Percentiles rank a stretch among this genome's conserved stretches.
Conservation (phyloP, 2,888 invertebrate species). For the Lithosia quadra region DNA sequence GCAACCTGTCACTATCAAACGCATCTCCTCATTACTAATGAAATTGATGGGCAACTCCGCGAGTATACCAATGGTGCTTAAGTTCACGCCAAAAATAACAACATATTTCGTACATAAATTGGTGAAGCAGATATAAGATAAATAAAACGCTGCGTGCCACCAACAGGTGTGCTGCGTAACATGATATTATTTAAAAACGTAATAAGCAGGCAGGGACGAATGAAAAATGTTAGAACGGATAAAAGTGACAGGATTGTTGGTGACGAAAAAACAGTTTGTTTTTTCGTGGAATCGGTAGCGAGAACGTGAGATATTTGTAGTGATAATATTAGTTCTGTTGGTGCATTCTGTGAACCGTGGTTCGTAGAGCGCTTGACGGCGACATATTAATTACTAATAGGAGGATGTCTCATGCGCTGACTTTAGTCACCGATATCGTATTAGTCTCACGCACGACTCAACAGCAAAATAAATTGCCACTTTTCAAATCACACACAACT, state of each 20-base stretch:
- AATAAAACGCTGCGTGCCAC: conserved; percentile 38
- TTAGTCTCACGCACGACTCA: conserved; percentile 51
- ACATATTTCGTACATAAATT: conserved; percentile 33
- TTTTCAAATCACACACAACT: background rate
- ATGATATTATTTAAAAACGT: conserved; percentile 61
- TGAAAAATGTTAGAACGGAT: conserved; percentile 67
- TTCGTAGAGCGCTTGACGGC: conserved; percentile 61
- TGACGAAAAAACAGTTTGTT: conserved; percentile 60
- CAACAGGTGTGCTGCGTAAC: conserved; percentile 71
- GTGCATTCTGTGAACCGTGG: conserved; percentile 71
- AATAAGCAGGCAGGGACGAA: conserved; percentile 53
- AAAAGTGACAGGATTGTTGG: conserved; percentile 66
- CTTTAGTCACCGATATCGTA: conserved; percentile 46
- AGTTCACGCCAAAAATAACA: conserved; percentile 60
- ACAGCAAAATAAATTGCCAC: background rate
- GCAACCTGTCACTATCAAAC: conserved; percentile 63
- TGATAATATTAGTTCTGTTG: conserved; percentile 80
- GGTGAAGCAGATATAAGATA: conserved; percentile 34
- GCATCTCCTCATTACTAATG: conserved; percentile 68
- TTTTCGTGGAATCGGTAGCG: conserved; percentile 74
- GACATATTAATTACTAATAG: conserved; percentile 77
- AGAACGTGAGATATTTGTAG: conserved; percentile 78
- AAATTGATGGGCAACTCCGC: conserved; percentile 67
- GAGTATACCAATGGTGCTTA: conserved; percentile 35
- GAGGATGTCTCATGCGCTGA: conserved; percentile 58